Evolutionary conservation across 53 echinoderm and acorn worm genomes (phyloP).

Genomic region (Holothuria scabra): DNA sequence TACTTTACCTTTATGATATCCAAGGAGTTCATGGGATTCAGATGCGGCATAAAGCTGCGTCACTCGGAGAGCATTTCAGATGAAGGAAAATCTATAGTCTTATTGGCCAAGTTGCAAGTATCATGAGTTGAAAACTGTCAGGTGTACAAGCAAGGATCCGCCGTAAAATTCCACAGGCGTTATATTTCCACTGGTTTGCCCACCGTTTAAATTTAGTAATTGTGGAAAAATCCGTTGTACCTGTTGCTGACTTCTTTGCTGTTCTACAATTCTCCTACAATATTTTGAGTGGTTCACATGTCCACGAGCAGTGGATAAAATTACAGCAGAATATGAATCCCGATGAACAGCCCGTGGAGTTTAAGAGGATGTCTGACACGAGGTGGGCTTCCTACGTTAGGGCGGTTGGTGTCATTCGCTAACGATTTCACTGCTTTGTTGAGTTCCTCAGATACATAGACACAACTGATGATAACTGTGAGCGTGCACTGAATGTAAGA

Average conservation of each 20-base stretch:
- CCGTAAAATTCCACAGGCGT: slow-evolving; percentile 13
- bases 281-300: slow-evolving; percentile 14
- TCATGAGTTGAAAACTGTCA: slow-evolving; percentile 21
- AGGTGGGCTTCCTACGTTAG: slow-evolving; percentile 18
- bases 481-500: slow-evolving; percentile 38
- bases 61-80: slow-evolving; percentile 15
- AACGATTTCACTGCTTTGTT: no score
- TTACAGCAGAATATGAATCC: slow-evolving; percentile 12
- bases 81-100: slow-evolving; percentile 8
- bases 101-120: slow-evolving; percentile 49
- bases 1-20: background rate
- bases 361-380: slow-evolving; percentile 45
- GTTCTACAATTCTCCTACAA: background rate
- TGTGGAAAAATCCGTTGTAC: slow-evolving; percentile 23
- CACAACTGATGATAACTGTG: slow-evolving; percentile 12
- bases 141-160: slow-evolving; percentile 40
- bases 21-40: slow-evolving; percentile 17
- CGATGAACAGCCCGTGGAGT: slow-evolving; percentile 9
- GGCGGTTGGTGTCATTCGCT: slow-evolving; percentile 28
- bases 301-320: slow-evolving; percentile 17
- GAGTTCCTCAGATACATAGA: slow-evolving; percentile 28
- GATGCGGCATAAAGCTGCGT: background rate
- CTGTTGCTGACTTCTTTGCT: slow-evolving; percentile 21
- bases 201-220: slow-evolving; percentile 33
- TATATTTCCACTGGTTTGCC: slow-evolving; percentile 49